phyloP scores from a whole-genome alignment of 2,797 vertebrate species.

The Kryptopterus vitreolus region DNA sequence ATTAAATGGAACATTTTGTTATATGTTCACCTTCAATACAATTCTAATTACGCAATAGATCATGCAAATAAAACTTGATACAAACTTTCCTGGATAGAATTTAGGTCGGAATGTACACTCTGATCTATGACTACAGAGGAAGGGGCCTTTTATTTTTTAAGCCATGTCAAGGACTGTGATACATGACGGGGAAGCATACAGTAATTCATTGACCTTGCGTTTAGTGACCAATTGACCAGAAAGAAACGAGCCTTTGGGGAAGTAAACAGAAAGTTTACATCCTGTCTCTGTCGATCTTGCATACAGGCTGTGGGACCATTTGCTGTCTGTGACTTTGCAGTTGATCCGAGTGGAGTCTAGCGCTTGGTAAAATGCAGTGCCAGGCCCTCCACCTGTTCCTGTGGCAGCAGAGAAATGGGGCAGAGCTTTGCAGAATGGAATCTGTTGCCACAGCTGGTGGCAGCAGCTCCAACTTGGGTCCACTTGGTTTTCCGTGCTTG shows the following conservation, averaged over 20 bases:
- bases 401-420: slow-evolving; percentile 43
- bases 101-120: background rate
- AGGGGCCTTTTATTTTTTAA: background rate
- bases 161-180: slow-evolving; percentile 1
- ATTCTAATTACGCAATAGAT: background rate
- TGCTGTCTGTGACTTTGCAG: slow-evolving; percentile 39
- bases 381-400: slow-evolving; percentile 49
- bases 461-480: slow-evolving; percentile 50
- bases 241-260: slow-evolving; percentile 57
- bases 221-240: slow-evolving; percentile 52
- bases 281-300: slow-evolving; percentile 52
- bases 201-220: slow-evolving; percentile 48
- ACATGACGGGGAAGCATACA: slow-evolving; percentile 23
- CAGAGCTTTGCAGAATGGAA: slow-evolving; percentile 32
- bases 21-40: background rate
- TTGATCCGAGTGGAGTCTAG: slow-evolving; percentile 43
- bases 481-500: slow-evolving; percentile 41
- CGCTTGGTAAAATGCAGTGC: slow-evolving; percentile 38
- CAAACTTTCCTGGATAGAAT: background rate
- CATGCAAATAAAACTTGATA: background rate
- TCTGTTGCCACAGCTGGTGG: slow-evolving; percentile 59
- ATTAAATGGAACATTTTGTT: background rate
- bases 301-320: slow-evolving; percentile 16
- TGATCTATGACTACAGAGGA: background rate
- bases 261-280: slow-evolving; percentile 55